Percentiles rank a stretch among this genome's conserved stretches.
These are phyloP conservation scores for Stylophora pistillata DNA, from an alignment of 64 coral and sea anemone species.

Conservation along the genomic window DNA sequence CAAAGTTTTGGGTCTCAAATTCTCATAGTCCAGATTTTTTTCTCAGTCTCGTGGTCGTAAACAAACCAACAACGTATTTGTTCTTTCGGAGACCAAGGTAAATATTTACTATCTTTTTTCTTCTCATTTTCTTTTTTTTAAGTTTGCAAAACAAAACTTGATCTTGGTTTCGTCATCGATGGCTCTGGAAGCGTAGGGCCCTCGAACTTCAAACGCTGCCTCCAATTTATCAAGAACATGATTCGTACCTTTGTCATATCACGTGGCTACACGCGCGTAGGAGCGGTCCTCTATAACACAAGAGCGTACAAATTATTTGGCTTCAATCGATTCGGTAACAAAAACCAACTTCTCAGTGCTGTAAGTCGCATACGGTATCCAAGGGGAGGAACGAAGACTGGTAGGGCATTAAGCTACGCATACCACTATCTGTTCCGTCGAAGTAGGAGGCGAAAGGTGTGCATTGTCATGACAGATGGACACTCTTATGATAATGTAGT, in stretches of 20 bases:
- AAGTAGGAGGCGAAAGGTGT: constrained; percentile 47
- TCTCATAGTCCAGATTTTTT: no score
- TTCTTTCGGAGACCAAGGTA: background rate
- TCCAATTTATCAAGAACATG: constrained; percentile 74
- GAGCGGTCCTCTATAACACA: constrained; percentile 63
- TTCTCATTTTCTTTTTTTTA: background rate
- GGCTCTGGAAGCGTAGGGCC: constrained; percentile 82
- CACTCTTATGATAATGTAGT: constrained; percentile 49
- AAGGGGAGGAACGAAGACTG: constrained; percentile 62
- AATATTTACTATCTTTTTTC: background rate
- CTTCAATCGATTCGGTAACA: constrained; percentile 58
- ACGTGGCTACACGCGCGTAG: constrained; percentile 69
- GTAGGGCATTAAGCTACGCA: constrained; percentile 44
- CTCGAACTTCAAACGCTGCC: constrained; percentile 67
- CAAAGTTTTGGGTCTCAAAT: no score
- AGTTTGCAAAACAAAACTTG: constrained; percentile 73
- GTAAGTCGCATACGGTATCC: constrained; percentile 58
- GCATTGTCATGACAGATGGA: constrained; percentile 62
- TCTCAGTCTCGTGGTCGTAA: background rate
- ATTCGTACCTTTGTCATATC: constrained; percentile 76
- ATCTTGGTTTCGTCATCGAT: constrained; percentile 86
- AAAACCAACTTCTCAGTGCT: constrained; percentile 42
- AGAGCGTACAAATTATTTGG: constrained; percentile 55
- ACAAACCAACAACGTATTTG: background rate
- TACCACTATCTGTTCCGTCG: constrained; percentile 60